Conservation (phyloP, 2,113 vertebrate species). For the pig (Sus scrofa) region DNA sequence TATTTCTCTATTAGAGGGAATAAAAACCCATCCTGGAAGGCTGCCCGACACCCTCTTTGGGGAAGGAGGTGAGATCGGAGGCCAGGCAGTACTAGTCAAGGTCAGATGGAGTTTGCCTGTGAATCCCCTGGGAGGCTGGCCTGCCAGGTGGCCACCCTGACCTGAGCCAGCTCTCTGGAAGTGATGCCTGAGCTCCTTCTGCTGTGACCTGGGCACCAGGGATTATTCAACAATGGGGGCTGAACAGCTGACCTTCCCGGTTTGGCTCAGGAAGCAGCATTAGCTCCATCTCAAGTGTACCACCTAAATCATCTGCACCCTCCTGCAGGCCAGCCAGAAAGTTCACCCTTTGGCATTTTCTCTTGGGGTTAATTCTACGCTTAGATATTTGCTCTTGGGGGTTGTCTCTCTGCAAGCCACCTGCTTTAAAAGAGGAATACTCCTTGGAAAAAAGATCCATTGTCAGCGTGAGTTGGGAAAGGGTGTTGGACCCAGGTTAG, state of each 20-base stretch:
- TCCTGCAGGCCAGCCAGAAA: neutral
- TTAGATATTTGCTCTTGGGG: neutral
- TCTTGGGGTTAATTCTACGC: neutral
- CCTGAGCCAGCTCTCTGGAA: neutral
- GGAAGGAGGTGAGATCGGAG: conserved; percentile 50
- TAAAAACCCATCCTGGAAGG: conserved; percentile 64
- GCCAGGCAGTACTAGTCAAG: neutral
- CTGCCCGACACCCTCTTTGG: conserved; percentile 51
- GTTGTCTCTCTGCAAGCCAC: neutral
- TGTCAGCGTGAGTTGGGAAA: accelerated
- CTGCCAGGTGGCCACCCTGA: accelerated
- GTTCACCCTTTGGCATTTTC: neutral
- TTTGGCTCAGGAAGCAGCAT: neutral
- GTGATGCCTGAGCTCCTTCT: neutral
- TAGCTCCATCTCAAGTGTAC: accelerated
- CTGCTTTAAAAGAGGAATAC: neutral
- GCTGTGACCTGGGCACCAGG: neutral
- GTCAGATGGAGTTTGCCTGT: conserved; percentile 39
- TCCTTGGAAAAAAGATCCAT: neutral
- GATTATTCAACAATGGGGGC: neutral
- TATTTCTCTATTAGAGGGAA: conserved; percentile 70
- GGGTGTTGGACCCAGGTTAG: accelerated
- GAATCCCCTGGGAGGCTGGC: neutral
- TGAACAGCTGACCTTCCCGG: no score
- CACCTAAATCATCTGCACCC: neutral